Percentiles rank a stretch among this genome's conserved stretches.
Evolutionary conservation across 2,797 vertebrate species (phyloP).

Genomic region (Rhinophrynus dorsalis): DNA sequence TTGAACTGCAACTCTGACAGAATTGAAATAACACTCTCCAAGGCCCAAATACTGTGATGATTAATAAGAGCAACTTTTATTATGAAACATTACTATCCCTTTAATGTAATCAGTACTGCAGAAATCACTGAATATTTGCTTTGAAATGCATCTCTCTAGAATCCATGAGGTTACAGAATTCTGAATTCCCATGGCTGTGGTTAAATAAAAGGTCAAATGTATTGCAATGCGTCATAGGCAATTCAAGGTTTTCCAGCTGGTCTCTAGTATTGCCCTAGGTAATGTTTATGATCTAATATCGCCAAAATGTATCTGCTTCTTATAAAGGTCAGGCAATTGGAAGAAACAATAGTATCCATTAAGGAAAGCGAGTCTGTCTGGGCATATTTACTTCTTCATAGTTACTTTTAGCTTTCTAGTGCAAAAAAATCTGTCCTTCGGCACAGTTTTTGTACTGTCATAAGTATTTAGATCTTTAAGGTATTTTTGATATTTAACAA

Average conservation of each 20-base stretch:
- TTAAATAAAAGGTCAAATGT: conserved; percentile 43
- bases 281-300: conserved; percentile 46
- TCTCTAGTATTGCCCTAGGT: conserved; percentile 39
- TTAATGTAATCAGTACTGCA: too few species aligned
- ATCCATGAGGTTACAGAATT: conserved; percentile 44
- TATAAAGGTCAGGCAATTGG: conserved; percentile 39
- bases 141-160: too few species aligned
- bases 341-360: conserved; percentile 29
- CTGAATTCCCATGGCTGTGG: conserved; percentile 21
- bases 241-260: conserved; percentile 19
- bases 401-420: conserved; percentile 22
- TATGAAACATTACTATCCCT: too few species aligned
- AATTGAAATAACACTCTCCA: too few species aligned
- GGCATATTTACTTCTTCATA: conserved; percentile 29
- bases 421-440: conserved; percentile 63
- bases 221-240: conserved; percentile 30
- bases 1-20: too few species aligned
- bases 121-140: too few species aligned
- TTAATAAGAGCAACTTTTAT: too few species aligned
- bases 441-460: conserved; percentile 61
- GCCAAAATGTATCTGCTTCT: conserved; percentile 27
- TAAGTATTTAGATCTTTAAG: conserved; percentile 66
- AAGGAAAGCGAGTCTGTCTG: conserved; percentile 5
- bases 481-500: conserved; percentile 74
- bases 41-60: too few species aligned